Percentiles rank a stretch among this genome's conserved stretches.
phyloP scores from a whole-genome alignment of 1,140 invertebrate genomes.

The Drosophila neocordata region DNA sequence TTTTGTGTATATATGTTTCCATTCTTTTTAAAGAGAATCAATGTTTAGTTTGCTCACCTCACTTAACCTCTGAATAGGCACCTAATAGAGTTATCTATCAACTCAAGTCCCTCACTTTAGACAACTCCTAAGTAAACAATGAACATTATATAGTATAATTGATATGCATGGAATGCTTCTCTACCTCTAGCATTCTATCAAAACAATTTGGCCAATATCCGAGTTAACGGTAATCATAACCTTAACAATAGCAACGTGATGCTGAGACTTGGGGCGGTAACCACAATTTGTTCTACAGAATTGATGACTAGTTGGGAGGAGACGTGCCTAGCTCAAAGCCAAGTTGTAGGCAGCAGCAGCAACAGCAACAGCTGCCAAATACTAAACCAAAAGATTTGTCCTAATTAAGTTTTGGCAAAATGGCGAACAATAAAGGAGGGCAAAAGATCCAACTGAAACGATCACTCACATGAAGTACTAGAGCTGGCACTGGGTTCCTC shows the following conservation, averaged over 20 bases:
- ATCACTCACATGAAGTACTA: constrained; percentile 11
- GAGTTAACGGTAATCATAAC: constrained; percentile 29
- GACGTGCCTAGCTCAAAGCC: constrained; percentile 22
- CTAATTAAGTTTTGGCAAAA: constrained; percentile 57
- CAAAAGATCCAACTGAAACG: constrained; percentile 21
- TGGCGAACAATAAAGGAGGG: constrained; percentile 36
- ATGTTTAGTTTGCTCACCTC: constrained; percentile 5
- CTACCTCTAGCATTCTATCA: constrained; percentile 10
- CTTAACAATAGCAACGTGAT: constrained; percentile 19
- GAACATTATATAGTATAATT: not conserved
- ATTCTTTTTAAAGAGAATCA: not conserved
- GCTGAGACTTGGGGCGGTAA: not conserved
- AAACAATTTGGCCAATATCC: constrained; percentile 37
- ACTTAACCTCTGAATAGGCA: constrained; percentile 2
- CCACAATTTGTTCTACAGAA: not conserved
- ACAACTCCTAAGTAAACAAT: not conserved
- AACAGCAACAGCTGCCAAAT: constrained; percentile 5
- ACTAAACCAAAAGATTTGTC: constrained; percentile 25
- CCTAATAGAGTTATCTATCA: not conserved
- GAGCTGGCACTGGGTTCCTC: not conserved
- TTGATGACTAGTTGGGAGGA: constrained; percentile 4
- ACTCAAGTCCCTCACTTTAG: not conserved
- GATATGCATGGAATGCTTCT: not conserved
- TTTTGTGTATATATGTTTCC: not conserved
- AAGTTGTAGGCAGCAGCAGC: constrained; percentile 14